Percentiles rank a stretch among this genome's conserved stretches.
Evolutionary conservation across 2,113 vertebrate species (phyloP).

Genomic region (Seriola rivoliana): DNA sequence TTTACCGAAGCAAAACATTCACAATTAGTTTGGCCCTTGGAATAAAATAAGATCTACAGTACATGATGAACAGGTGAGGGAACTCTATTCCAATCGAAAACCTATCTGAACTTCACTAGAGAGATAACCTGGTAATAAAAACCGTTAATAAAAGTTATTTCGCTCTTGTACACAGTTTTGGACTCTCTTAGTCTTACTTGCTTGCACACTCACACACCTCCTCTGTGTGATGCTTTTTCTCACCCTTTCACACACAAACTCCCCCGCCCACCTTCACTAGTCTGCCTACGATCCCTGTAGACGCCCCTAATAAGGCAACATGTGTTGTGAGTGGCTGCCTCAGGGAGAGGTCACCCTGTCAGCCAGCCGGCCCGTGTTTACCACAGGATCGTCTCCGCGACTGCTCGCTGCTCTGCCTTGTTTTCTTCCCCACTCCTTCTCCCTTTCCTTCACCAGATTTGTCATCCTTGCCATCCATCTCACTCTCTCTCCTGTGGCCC

Average conservation of each 20-base stretch:
- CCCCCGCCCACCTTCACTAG: neutral
- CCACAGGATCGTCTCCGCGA: conserved; percentile 51
- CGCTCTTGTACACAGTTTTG: neutral
- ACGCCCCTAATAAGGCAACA: conserved; percentile 86
- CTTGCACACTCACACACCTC: conserved; percentile 23
- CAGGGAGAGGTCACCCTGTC: conserved; percentile 68
- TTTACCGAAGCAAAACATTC: neutral
- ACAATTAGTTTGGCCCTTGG: too few relatives aligned
- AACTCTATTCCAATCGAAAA: neutral
- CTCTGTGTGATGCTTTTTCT: conserved; percentile 49
- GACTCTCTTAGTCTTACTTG: neutral
- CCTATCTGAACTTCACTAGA: neutral
- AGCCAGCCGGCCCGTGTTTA: conserved; percentile 74
- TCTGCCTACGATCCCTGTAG: conserved; percentile 59
- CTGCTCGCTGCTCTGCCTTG: conserved; percentile 51
- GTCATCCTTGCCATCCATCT: neutral
- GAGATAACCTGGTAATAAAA: neutral
- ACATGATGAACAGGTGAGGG: neutral
- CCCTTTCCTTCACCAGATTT: conserved; percentile 43
- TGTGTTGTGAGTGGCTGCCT: conserved; percentile 82
- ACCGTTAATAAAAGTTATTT: neutral
- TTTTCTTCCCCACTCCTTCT: conserved; percentile 57
- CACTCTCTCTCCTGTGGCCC: neutral
- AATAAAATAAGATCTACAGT: neutral
- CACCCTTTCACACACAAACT: conserved; percentile 43